These are phyloP conservation scores for Sesia bembeciformis DNA, from an alignment of 2,888 invertebrate species.

Conservation along the genomic window DNA sequence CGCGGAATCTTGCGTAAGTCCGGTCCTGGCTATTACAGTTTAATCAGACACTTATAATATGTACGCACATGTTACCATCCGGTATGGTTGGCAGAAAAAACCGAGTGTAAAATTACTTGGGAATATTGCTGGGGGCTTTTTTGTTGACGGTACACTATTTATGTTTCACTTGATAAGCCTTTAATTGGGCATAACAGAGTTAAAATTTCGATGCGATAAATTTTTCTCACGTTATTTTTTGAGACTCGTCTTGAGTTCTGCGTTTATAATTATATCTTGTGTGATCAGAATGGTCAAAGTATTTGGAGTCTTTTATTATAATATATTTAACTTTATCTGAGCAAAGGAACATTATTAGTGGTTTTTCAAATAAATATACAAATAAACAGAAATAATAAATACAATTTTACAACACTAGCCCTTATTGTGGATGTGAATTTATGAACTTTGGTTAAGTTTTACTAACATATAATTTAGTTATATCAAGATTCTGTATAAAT, in stretches of 20 bases:
- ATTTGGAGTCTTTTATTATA: no score
- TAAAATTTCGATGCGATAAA: background rate
- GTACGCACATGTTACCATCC: constrained; percentile 6
- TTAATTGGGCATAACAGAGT: background rate
- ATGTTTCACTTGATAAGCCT: background rate
- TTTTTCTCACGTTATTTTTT: background rate
- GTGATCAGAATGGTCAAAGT: no score
- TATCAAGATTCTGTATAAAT: no score
- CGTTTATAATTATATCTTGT: no score
- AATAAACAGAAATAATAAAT: no score
- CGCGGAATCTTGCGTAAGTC: constrained; percentile 10
- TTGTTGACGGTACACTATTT: background rate
- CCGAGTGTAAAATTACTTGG: background rate
- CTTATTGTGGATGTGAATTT: no score
- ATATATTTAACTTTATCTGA: no score
- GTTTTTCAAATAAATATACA: no score
- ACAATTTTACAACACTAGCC: no score
- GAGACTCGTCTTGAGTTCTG: background rate
- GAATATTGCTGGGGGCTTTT: background rate
- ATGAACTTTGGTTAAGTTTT: no score
- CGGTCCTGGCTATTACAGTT: constrained; percentile 9
- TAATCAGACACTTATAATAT: constrained; percentile 11
- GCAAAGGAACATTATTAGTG: no score
- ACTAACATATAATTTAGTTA: no score
- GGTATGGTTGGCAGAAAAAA: constrained; percentile 3